Evolutionary conservation across 2,888 invertebrate genomes (phyloP).

Genomic region (Drosophila barbarae): DNA sequence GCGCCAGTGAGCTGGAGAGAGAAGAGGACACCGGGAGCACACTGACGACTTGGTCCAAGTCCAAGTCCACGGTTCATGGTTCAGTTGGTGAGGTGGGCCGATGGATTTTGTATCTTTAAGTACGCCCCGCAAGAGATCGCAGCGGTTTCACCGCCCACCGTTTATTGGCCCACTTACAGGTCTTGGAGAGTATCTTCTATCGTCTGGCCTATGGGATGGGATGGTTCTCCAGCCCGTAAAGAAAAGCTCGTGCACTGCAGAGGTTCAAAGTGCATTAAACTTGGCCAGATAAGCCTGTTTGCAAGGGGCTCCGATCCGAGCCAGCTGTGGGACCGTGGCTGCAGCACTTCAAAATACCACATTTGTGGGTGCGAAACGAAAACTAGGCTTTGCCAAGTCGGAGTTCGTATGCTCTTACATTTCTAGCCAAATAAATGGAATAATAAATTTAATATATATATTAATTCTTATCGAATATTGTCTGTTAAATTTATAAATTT

Average conservation of each 20-base stretch:
- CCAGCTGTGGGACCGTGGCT: slow-evolving; percentile 4
- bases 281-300: slow-evolving; percentile 3
- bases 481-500: not conserved
- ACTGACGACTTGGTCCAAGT: not conserved
- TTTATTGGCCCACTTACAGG: not conserved
- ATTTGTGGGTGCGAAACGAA: not conserved
- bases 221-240: not conserved
- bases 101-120: not conserved
- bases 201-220: not conserved
- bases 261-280: slow-evolving; percentile 11
- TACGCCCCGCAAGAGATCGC: not conserved
- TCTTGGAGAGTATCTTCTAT: not conserved
- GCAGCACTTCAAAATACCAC: slow-evolving; percentile 1
- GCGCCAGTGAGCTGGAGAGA: not conserved
- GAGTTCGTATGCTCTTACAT: not conserved
- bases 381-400: not conserved
- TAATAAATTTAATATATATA: not conserved
- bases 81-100: not conserved
- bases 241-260: not conserved
- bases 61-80: slow-evolving; percentile 16
- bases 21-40: not conserved
- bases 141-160: not conserved
- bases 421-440: too few species aligned
- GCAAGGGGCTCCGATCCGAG: not conserved
- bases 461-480: not conserved